These are phyloP conservation scores for Anthrax anthrax DNA, from an alignment of 2,888 invertebrate genomes.

Conservation along the genomic window DNA sequence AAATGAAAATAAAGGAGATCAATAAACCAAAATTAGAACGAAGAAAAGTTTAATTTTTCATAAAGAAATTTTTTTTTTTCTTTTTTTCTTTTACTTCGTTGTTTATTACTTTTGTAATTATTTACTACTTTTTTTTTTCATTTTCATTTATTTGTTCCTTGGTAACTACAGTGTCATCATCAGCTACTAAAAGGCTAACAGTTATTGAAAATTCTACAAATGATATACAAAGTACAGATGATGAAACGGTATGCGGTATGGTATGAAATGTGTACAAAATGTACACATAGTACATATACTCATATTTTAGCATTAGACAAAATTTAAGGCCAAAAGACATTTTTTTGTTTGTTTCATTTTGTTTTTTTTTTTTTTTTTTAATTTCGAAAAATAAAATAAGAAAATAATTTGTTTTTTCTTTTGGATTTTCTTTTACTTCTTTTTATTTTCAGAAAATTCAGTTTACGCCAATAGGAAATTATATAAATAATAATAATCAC, in stretches of 20 bases:
- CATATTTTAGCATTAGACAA: too few relatives aligned
- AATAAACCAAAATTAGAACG: too few relatives aligned
- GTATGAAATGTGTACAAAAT: not conserved
- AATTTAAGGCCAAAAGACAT: constrained; percentile 16
- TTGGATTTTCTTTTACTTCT: too few relatives aligned
- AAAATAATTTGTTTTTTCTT: too few relatives aligned
- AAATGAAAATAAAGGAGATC: too few relatives aligned
- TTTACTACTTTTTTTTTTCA: not conserved
- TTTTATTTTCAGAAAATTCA: too few relatives aligned
- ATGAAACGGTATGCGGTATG: not conserved
- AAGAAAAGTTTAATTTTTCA: too few relatives aligned
- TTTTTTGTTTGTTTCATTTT: not conserved
- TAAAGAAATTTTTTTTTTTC: too few relatives aligned
- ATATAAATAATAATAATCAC: not conserved
- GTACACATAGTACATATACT: too few relatives aligned
- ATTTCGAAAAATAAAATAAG: too few relatives aligned
- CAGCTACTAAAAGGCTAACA: not conserved
- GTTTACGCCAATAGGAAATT: too few relatives aligned
- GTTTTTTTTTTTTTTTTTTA: not conserved
- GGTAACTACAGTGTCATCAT: not conserved
- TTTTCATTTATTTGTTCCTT: not conserved
- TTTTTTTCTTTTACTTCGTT: not conserved
- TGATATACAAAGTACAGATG: not conserved
- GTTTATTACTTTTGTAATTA: not conserved
- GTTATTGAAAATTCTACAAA: not conserved